These are phyloP conservation scores for Protosalanx chinensis DNA, from an alignment of 2,797 vertebrate genomes.

Conservation along the genomic window DNA sequence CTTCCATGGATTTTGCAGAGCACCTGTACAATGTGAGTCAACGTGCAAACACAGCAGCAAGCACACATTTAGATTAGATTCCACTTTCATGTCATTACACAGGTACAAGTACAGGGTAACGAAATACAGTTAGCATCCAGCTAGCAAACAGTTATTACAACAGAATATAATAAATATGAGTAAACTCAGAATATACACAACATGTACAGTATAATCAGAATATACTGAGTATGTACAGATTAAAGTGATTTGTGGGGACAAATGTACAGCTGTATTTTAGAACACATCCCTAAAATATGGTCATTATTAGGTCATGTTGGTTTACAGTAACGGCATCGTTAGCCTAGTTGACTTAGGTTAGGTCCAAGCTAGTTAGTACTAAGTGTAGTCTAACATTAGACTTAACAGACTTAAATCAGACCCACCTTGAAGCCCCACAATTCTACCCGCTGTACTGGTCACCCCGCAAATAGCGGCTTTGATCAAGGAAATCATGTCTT, in stretches of 20 bases:
- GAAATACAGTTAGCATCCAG: too few species aligned
- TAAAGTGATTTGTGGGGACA: too few species aligned
- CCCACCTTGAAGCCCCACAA: constrained; percentile 54
- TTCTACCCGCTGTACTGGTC: constrained; percentile 34
- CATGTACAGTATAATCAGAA: too few species aligned
- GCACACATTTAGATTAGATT: not conserved
- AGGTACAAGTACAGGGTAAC: too few species aligned
- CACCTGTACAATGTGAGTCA: constrained; percentile 48
- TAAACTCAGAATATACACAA: too few species aligned
- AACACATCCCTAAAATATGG: too few species aligned
- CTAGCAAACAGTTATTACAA: too few species aligned
- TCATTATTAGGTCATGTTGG: too few species aligned
- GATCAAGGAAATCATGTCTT: constrained; percentile 59
- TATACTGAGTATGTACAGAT: too few species aligned
- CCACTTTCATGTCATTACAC: too few species aligned
- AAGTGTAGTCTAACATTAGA: not conserved
- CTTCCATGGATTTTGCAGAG: constrained; percentile 54
- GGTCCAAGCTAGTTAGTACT: not conserved
- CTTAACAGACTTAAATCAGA: not conserved
- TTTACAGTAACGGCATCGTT: not conserved
- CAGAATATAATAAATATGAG: too few species aligned
- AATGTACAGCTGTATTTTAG: too few species aligned
- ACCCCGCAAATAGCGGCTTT: constrained; percentile 55
- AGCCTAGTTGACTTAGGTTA: not conserved
- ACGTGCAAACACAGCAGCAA: not conserved